Evolutionary conservation across 2,888 invertebrate genomes (phyloP).

Genomic region (Iselma pallidipennis): DNA sequence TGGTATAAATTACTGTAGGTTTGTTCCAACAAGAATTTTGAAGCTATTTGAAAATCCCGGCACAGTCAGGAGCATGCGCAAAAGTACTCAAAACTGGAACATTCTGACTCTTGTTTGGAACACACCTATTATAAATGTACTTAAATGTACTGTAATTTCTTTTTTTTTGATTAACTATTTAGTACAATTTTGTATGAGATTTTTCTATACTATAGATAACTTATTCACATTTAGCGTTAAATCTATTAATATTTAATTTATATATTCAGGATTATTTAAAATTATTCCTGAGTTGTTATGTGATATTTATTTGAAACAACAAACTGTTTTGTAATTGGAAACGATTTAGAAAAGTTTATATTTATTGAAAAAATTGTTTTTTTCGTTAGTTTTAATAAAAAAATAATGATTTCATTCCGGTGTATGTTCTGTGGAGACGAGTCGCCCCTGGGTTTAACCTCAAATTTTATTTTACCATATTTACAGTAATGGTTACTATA

Average conservation of each 20-base stretch:
- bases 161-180: not conserved
- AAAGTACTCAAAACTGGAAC: no score
- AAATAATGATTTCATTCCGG: not conserved
- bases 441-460: not conserved
- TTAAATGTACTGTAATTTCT: no score
- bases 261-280: not conserved
- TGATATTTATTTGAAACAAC: not conserved
- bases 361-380: not conserved
- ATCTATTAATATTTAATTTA: not conserved
- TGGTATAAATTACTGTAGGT: not conserved
- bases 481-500: no score
- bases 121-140: no score
- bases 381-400: not conserved
- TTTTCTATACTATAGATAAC: not conserved
- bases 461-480: not conserved
- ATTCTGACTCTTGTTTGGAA: no score
- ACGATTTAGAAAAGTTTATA: not conserved
- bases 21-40: not conserved
- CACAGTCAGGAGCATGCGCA: no score
- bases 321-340: not conserved
- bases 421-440: not conserved
- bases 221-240: not conserved
- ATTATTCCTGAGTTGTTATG: not conserved
- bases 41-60: not conserved
- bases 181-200: not conserved